Base-by-base conservation (phyloP, 2,888 invertebrate species). In the Oscheius sp. region DNA sequence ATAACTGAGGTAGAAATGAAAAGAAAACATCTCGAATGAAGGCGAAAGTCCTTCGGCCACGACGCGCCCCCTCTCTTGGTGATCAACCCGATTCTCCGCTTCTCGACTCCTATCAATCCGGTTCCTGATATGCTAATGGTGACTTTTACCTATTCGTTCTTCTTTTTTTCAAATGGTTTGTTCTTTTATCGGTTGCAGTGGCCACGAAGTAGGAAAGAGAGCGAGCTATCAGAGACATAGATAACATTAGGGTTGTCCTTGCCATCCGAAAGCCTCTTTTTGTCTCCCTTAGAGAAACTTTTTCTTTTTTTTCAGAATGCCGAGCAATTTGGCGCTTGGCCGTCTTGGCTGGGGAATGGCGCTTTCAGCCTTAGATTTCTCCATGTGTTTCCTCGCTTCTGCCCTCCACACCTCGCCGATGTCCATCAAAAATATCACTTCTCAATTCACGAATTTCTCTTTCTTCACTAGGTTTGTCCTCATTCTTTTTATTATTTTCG, bases 391-490 rank as follows among this genome's bases (percentile, higher is more conserved):
- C n/a, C 45, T 78, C 23, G 71, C 65, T 52, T 65, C 75, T 1
- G 73, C 58, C 29, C 76, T 79, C 23, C 83, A 84, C 61, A 75
- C 79, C 48, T 65, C 70, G n/a, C 42, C 68, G 1, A 70, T 81
- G 34, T 73, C 80, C 1, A 63, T 76, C 27, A 53, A 57, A 25
- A 77, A 81, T 63, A 75, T 84, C 37, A 73, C 71, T 8, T 48
- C 50, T 0, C 83, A 85, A 45, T 82, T 85, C 61, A 45, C 70
- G 12, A 55, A 72, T 25, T 75, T 74, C 63, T 84, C 75, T 37
- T 73, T 73, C 33, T 81, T 82, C 71, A 71, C 72, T 2, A 69
- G 77, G 77, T 78, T n/a, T 33, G 25, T 45, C 31, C 57, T 20
- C 27, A 10, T 31, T 17, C n/a, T 34, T 34, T 23, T 53, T 39